Evolutionary conservation across 2,797 vertebrate species (phyloP).

Genomic region (Heteromormyrus szaboi): DNA sequence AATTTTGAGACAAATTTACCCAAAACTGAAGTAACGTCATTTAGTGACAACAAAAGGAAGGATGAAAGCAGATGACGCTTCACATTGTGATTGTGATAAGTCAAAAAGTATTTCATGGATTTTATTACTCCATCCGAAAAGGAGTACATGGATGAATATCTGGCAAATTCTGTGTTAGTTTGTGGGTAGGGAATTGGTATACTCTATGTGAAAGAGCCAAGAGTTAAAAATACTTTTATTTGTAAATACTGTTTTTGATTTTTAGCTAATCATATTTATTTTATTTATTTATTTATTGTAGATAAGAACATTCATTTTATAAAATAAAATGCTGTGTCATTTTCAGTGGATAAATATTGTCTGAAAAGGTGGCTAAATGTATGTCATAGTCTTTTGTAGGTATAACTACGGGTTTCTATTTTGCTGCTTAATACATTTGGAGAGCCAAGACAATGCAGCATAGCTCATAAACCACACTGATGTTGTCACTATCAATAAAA

Average conservation of each 20-base stretch:
- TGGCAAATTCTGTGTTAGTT: not conserved
- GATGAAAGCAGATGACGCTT: not conserved
- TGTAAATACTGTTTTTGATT: not conserved
- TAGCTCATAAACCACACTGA: not conserved
- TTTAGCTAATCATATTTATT: not conserved
- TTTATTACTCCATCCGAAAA: not conserved
- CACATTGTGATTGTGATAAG: not conserved
- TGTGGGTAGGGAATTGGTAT: no score
- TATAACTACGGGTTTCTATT: not conserved
- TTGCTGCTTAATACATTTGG: conserved; percentile 5
- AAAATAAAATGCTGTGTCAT: not conserved
- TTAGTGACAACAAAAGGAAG: not conserved
- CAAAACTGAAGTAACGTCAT: not conserved
- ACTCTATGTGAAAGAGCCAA: no score
- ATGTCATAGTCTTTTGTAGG: not conserved
- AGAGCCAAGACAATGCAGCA: conserved; percentile 12
- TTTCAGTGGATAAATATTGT: not conserved
- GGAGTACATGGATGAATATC: not conserved
- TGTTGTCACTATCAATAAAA: not conserved
- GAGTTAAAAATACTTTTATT: no score
- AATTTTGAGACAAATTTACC: not conserved
- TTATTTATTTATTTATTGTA: not conserved
- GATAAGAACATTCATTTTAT: not conserved
- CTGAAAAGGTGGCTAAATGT: not conserved
- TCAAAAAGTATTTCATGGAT: not conserved